Base-by-base conservation (phyloP, 2,797 vertebrate genomes). In the Eurystomus glaucurus region DNA sequence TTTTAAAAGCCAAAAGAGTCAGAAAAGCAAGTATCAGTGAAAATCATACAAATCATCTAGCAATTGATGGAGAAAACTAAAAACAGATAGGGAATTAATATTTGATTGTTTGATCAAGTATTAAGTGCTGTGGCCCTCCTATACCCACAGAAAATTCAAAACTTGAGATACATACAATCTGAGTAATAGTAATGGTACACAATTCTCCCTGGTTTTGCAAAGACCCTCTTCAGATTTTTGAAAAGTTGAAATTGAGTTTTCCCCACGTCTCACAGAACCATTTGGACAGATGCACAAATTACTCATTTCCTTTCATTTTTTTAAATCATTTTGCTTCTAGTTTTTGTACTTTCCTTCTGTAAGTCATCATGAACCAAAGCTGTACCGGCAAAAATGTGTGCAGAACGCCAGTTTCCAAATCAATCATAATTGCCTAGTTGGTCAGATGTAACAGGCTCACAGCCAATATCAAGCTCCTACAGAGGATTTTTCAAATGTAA, bases 21-120 rank as follows among this genome's bases (percentile, higher is more conserved):
- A 75, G 69, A 62, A 93, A 92, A 95, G 23, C n/a, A 87, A 89
- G 87, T 92, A 33, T 79, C 55, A 64, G 35, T 71, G 50, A 92
- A 87, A 93, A 72, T 64, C 48, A 60, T 11, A 22, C 6, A 78
- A 72, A 70, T 70, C 23, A 37, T 18, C 10, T n/a, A 70, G 52
- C 66, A 64, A 3, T 20, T 89, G 37, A 37, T 10, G 3, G 13
- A 68, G 14, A 64, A 74, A 85, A 52, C 12, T 48, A 66, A 70
- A 92, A 77, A 20, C 37, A 66, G 37, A 54, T 37, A 78, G 2
- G 6, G 8, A 10, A 45, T 45, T 79, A 84, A 14, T 46, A 51
- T 80, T 69, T 62, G 46, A 66, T 85, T 35, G 62, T 85, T 96
- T 74, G 7, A 76, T 85, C 43, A 39, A 41, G 14, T 89, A 83